Evolutionary conservation across 2,888 invertebrate species (phyloP).

Genomic region (Megamerina dolium): DNA sequence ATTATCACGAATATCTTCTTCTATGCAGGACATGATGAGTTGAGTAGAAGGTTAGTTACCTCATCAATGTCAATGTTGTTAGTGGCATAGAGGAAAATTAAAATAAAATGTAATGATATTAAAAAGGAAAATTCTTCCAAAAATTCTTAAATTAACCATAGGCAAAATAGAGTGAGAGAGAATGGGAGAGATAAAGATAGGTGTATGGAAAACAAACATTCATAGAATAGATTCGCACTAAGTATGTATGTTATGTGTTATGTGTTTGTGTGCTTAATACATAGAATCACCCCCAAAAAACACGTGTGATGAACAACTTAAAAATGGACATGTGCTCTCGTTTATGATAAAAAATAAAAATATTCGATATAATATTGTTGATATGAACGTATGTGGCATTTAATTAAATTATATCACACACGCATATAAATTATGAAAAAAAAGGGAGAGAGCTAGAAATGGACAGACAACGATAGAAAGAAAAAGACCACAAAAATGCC

Average conservation of each 20-base stretch:
- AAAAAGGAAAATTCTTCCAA: too few species aligned
- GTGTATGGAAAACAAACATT: conserved; percentile 1
- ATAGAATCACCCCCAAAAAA: conserved; percentile 1
- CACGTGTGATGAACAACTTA: neutral
- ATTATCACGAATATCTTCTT: conserved; percentile 37
- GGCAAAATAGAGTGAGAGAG: too few species aligned
- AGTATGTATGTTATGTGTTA: neutral
- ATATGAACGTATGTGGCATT: neutral
- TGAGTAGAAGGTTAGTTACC: conserved; percentile 17
- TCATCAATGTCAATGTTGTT: conserved; percentile 1
- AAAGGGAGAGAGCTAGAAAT: neutral
- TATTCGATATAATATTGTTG: too few species aligned
- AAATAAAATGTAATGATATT: conserved; percentile 3
- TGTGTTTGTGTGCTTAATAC: too few species aligned
- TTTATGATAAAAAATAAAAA: too few species aligned
- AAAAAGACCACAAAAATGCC: too few species aligned
- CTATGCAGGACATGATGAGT: conserved; percentile 2
- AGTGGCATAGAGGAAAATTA: neutral
- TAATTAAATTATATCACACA: conserved; percentile 11
- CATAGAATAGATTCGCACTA: neutral
- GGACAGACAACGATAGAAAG: neutral
- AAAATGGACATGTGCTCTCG: conserved; percentile 3
- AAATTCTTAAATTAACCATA: too few species aligned
- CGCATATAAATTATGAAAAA: conserved; percentile 23
- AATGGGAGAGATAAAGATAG: neutral